Evolutionary conservation across 2,797 vertebrate species (phyloP).

Genomic region (Myotis findleyi): DNA sequence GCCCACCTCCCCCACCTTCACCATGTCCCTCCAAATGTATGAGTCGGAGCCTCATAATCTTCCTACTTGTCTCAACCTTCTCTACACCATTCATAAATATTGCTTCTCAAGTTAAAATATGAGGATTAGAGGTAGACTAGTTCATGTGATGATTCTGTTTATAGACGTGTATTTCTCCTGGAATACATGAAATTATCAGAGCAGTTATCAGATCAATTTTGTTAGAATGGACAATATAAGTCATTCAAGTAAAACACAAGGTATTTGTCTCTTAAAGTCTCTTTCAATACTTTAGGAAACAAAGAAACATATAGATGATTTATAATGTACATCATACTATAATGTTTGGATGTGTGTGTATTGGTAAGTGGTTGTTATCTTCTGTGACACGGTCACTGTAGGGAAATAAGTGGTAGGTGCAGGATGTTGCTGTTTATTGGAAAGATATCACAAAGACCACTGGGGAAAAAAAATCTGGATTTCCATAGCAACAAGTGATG

Average conservation of each 20-base stretch:
- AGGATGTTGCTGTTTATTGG: background rate
- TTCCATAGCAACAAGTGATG: constrained; percentile 27
- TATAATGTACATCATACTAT: background rate
- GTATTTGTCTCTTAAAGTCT: background rate
- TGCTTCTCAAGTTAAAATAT: background rate
- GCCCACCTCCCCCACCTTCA: background rate
- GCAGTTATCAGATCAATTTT: background rate
- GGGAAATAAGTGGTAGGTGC: background rate
- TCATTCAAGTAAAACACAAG: constrained; percentile 25
- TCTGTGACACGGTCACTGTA: background rate
- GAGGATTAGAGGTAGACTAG: background rate
- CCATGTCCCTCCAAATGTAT: background rate
- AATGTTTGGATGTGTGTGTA: background rate
- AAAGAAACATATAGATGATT: background rate
- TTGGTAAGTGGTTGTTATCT: background rate
- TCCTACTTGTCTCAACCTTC: background rate
- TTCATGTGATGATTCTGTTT: background rate
- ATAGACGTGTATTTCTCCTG: background rate
- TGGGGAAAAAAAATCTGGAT: background rate
- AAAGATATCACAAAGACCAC: background rate
- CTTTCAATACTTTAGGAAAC: constrained; percentile 15
- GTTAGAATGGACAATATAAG: constrained; percentile 1
- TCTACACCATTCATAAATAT: background rate
- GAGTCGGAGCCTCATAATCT: background rate
- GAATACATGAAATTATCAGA: background rate